These are phyloP conservation scores for Nemopilema nomurai DNA, from an alignment of 30 jellyfish, hydroid and myxozoan genomes.

Conservation along the genomic window DNA sequence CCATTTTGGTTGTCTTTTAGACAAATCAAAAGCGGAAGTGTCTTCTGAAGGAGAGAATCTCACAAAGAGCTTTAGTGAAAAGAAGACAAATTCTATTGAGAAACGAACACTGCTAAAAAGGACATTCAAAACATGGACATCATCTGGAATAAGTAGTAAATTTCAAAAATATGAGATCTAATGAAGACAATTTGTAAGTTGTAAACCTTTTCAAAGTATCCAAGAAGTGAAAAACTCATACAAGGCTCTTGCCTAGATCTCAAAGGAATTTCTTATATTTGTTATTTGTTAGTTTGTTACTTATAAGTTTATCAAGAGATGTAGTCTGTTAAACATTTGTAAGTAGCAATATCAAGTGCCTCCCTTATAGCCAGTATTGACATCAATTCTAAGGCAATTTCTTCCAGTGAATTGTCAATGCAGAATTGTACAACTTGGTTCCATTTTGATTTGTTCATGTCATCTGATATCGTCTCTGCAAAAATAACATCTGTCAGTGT, in stretches of 20 bases:
- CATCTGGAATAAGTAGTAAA: slow-evolving; percentile 42
- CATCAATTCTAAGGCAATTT: slow-evolving; percentile 62
- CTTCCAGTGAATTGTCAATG: background rate
- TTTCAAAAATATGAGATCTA: slow-evolving; percentile 38
- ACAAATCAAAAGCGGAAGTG: background rate
- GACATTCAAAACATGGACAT: slow-evolving; percentile 25
- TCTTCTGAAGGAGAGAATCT: background rate
- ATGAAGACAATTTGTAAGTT: background rate
- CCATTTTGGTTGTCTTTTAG: too few relatives aligned
- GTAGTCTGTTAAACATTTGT: slow-evolving; percentile 58
- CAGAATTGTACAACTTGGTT: slow-evolving; percentile 51
- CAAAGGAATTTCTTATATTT: too few relatives aligned
- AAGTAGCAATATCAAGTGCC: slow-evolving; percentile 68
- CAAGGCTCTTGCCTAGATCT: too few relatives aligned
- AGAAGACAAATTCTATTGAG: background rate
- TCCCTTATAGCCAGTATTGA: slow-evolving; percentile 59
- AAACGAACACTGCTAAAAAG: slow-evolving; percentile 7
- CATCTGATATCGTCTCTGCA: slow-evolving; percentile 61
- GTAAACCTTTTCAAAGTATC: too few relatives aligned
- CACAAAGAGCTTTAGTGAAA: background rate
- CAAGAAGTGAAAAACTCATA: too few relatives aligned
- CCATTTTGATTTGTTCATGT: slow-evolving; percentile 68
- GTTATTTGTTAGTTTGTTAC: background rate
- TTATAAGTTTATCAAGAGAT: slow-evolving; percentile 35
- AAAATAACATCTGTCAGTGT: slow-evolving; percentile 31